phyloP scores from a whole-genome alignment of 1,140 invertebrate genomes.

The Solen grandis region DNA sequence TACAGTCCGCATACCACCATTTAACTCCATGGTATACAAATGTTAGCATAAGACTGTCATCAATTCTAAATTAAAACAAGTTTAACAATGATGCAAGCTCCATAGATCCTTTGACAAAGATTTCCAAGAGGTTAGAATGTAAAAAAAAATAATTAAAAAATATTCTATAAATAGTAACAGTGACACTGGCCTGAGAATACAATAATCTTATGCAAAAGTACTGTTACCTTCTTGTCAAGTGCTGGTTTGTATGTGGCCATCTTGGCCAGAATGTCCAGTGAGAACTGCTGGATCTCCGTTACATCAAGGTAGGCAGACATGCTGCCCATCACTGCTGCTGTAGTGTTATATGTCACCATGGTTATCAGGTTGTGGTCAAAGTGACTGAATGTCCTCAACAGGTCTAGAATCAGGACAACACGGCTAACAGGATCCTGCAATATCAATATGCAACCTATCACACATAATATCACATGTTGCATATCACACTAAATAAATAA shows the following conservation, averaged over 20 bases:
- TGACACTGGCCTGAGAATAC: too few relatives aligned
- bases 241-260: slow-evolving; percentile 61
- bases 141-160: too few relatives aligned
- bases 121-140: too few relatives aligned
- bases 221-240: slow-evolving; percentile 60
- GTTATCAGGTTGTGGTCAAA: slow-evolving; percentile 58
- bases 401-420: slow-evolving; percentile 61
- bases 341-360: slow-evolving; percentile 55
- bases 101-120: too few relatives aligned
- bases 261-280: slow-evolving; percentile 66
- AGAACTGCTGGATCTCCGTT: slow-evolving; percentile 59
- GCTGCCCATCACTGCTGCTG: slow-evolving; percentile 64
- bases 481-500: neutral
- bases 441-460: slow-evolving; percentile 39
- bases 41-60: too few relatives aligned
- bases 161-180: too few relatives aligned
- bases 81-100: too few relatives aligned
- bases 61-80: too few relatives aligned
- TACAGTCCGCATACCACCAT: too few relatives aligned
- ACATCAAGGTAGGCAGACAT: slow-evolving; percentile 65
- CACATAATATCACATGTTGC: slow-evolving; percentile 49
- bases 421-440: slow-evolving; percentile 63
- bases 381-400: slow-evolving; percentile 67
- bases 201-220: too few relatives aligned
- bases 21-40: too few relatives aligned